These are phyloP conservation scores for Alloplasta piceator DNA, from an alignment of 2,888 invertebrate genomes.

Conservation along the genomic window DNA sequence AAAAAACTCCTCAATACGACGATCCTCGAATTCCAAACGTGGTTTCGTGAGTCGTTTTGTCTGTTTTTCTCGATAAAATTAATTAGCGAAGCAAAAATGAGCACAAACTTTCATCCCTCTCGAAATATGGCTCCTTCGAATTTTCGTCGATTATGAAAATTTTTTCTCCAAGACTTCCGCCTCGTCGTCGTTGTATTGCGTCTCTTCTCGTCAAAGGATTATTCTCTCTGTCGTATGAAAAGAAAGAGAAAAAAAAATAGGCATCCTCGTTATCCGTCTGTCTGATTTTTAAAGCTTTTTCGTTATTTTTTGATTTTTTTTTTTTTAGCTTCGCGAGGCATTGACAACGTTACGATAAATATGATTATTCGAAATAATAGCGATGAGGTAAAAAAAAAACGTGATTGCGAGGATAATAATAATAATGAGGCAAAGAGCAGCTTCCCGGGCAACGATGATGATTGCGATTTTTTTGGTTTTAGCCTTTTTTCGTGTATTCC, in stretches of 20 bases:
- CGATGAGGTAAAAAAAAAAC: not conserved
- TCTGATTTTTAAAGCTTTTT: conserved; percentile 6
- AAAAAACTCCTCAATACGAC: not conserved
- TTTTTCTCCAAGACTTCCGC: not conserved
- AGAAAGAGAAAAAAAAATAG: conserved; percentile 48
- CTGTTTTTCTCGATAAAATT: not conserved
- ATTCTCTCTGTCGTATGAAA: conserved; percentile 49
- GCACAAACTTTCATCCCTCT: not conserved
- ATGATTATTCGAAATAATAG: conserved; percentile 30
- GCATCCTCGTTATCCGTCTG: conserved; percentile 56
- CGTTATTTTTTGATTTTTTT: not conserved
- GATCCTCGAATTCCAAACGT: not conserved
- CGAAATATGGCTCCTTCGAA: not conserved
- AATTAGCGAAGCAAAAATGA: too few species aligned
- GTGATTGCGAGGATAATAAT: conserved; percentile 27
- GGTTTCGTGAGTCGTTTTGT: too few species aligned
- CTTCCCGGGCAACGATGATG: conserved; percentile 41
- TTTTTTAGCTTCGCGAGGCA: conserved; percentile 19
- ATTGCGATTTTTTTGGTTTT: not conserved
- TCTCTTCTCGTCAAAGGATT: conserved; percentile 45
- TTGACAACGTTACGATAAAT: conserved; percentile 39
- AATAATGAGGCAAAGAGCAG: conserved; percentile 15
- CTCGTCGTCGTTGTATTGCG: not conserved
- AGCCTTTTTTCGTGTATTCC: not conserved
- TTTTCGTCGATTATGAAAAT: not conserved